phyloP scores from a whole-genome alignment of 2,113 vertebrate genomes.

The Oryzias curvinotus region DNA sequence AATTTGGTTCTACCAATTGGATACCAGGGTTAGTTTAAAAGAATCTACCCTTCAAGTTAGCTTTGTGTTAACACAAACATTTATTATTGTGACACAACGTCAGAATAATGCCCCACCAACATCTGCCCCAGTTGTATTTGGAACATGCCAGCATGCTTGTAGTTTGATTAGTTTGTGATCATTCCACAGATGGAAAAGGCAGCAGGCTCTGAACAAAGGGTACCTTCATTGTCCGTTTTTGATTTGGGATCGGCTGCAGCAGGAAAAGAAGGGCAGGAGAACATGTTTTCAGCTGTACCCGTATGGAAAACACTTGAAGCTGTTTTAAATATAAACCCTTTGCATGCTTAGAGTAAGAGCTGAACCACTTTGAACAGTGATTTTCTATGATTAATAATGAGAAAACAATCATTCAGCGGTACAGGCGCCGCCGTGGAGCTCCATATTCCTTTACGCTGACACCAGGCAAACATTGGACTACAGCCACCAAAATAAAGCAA shows the following conservation, averaged over 20 bases:
- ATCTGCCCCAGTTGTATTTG: constrained; percentile 41
- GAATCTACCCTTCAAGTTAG: constrained; percentile 19
- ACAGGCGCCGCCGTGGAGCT: too few relatives aligned
- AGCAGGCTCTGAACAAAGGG: constrained; percentile 46
- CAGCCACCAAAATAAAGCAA: too few relatives aligned
- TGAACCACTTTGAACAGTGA: too few relatives aligned
- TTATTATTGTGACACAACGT: constrained; percentile 8
- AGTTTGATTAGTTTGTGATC: constrained; percentile 70
- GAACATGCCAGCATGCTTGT: constrained; percentile 76
- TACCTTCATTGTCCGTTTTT: constrained; percentile 86
- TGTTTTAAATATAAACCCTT: not conserved
- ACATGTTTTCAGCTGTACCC: constrained; percentile 58
- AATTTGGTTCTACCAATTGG: constrained; percentile 41
- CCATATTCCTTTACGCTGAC: too few relatives aligned
- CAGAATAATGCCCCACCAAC: constrained; percentile 21
- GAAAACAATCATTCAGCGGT: too few relatives aligned
- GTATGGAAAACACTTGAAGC: not conserved
- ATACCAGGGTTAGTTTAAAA: constrained; percentile 54
- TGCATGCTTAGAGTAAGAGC: not conserved
- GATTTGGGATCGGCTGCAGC: constrained; percentile 81
- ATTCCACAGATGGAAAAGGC: constrained; percentile 48
- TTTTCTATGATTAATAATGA: too few relatives aligned
- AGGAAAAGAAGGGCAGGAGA: constrained; percentile 73
- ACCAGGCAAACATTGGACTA: too few relatives aligned
- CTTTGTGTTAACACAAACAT: not conserved